Percentiles rank a stretch among this genome's conserved stretches.
Evolutionary conservation across 2,113 vertebrate genomes (phyloP).

Genomic region (Tragelaphus strepsiceros): DNA sequence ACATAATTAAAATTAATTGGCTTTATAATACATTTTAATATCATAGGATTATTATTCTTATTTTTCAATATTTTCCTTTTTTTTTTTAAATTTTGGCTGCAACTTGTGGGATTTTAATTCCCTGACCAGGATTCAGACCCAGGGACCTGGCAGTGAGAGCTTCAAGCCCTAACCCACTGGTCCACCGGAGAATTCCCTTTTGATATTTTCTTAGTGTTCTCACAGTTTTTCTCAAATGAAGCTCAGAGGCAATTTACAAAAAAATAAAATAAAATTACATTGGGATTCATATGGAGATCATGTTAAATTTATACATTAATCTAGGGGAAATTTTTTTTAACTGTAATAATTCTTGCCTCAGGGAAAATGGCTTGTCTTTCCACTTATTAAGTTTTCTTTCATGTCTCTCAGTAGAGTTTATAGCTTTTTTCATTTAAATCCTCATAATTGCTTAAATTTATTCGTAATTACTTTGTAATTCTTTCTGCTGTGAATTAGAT

Average conservation of each 20-base stretch:
- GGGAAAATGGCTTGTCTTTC: neutral
- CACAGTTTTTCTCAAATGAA: neutral
- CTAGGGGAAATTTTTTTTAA: neutral
- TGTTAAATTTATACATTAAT: neutral
- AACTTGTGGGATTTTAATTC: neutral
- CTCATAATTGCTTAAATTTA: neutral
- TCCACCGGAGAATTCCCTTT: neutral
- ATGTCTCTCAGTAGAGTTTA: neutral
- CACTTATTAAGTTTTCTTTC: neutral
- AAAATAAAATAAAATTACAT: neutral
- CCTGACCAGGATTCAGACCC: neutral
- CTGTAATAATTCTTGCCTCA: neutral
- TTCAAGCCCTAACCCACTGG: neutral
- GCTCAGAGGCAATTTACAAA: neutral
- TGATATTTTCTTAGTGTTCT: neutral
- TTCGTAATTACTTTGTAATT: slow-evolving; percentile 16
- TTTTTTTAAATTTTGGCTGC: neutral
- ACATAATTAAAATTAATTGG: neutral
- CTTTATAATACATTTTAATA: neutral
- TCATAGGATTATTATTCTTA: neutral
- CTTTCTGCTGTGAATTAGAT: neutral
- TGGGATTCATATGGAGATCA: neutral
- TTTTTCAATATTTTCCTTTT: neutral
- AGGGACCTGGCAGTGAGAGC: neutral
- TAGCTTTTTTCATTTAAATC: neutral